Percentiles rank a stretch among this genome's conserved stretches.
Conservation (phyloP, 2,797 vertebrate genomes). For the Hypotaenidia philippensis region DNA sequence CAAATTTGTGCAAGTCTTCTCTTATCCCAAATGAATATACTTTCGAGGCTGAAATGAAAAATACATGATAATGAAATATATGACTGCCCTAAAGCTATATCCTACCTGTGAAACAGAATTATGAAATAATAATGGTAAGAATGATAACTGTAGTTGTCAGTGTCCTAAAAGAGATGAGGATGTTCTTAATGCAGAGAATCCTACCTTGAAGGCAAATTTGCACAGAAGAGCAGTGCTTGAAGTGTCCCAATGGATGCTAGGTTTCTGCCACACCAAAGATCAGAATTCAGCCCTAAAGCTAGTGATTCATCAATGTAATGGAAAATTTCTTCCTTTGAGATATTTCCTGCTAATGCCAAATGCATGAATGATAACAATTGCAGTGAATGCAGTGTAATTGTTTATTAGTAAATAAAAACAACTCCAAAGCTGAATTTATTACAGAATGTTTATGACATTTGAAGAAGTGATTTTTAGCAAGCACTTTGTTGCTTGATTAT, state of each 20-base stretch:
- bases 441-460: neutral
- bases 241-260: neutral
- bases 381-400: neutral
- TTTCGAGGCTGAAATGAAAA: constrained; percentile 30
- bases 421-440: neutral
- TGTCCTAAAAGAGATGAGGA: constrained; percentile 35
- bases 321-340: constrained; percentile 26
- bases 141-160: constrained; percentile 24
- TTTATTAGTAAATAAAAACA: constrained; percentile 45
- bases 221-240: constrained; percentile 39
- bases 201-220: constrained; percentile 48
- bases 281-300: constrained; percentile 53
- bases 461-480: neutral
- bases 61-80: constrained; percentile 52
- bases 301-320: constrained; percentile 56
- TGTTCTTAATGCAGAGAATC: neutral
- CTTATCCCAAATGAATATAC: constrained; percentile 4
- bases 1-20: neutral
- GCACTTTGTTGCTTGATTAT: neutral
- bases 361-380: neutral
- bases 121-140: constrained; percentile 64
- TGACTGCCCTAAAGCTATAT: constrained; percentile 40
- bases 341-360: neutral
- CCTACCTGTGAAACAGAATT: constrained; percentile 49
- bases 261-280: constrained; percentile 51